Percentiles rank a stretch among this genome's conserved stretches.
phyloP scores from a whole-genome alignment of 2,113 vertebrate species.

The Cromileptes altivelis region DNA sequence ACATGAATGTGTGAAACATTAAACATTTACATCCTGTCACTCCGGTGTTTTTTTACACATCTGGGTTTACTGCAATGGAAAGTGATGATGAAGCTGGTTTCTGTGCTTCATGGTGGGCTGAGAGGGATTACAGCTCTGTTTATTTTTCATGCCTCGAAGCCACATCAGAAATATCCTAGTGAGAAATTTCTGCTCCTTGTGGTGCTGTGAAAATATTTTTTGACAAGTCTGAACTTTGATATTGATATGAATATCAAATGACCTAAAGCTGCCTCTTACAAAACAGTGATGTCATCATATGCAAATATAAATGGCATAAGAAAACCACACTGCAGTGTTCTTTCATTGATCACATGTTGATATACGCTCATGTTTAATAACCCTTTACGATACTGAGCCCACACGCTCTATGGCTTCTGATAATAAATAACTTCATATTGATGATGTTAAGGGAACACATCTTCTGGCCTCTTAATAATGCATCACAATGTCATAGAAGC shows the following conservation, averaged over 20 bases:
- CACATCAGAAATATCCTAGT: background rate
- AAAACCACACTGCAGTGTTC: background rate
- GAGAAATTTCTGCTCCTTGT: background rate
- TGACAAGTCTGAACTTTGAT: background rate
- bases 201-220: background rate
- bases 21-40: background rate
- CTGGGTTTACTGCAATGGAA: background rate
- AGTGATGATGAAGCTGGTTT: slow-evolving; percentile 3
- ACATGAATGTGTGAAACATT: background rate
- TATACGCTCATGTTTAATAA: background rate
- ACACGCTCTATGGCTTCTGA: background rate
- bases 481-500: background rate
- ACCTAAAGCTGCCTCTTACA: background rate
- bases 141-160: background rate
- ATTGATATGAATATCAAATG: background rate
- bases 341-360: background rate
- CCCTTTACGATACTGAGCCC: background rate
- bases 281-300: background rate
- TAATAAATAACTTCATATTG: slow-evolving; percentile 6
- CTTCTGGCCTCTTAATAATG: background rate
- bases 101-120: background rate
- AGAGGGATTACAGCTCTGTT: background rate
- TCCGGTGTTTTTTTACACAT: background rate
- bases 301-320: too few species aligned
- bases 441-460: background rate